These are phyloP conservation scores for Raja brachyura DNA, from an alignment of 2,113 vertebrate species.

Conservation along the genomic window DNA sequence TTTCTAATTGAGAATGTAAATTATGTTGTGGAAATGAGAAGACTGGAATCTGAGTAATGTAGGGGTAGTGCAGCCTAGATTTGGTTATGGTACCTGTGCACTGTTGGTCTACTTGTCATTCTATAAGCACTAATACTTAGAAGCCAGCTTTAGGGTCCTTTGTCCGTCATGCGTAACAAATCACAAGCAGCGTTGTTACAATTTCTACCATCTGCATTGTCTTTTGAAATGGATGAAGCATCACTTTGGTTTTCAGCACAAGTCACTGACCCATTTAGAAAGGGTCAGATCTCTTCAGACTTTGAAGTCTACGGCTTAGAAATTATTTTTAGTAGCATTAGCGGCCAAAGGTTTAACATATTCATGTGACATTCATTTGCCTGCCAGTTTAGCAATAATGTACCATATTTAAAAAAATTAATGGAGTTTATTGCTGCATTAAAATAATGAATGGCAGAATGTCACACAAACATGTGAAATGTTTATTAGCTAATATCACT, in stretches of 20 bases:
- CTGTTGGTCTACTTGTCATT: slow-evolving; percentile 14
- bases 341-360: slow-evolving; percentile 24
- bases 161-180: not conserved
- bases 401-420: not conserved
- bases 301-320: slow-evolving; percentile 24
- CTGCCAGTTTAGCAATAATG: slow-evolving; percentile 10
- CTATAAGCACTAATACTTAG: not conserved
- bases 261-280: slow-evolving; percentile 32
- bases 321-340: slow-evolving; percentile 1
- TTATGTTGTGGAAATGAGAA: slow-evolving; percentile 4
- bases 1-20: slow-evolving; percentile 14
- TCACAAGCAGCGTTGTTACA: not conserved
- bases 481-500: not conserved
- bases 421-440: not conserved
- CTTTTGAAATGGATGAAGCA: slow-evolving; percentile 28
- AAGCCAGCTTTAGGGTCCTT: slow-evolving; percentile 4
- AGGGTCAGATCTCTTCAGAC: slow-evolving; percentile 7
- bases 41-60: not conserved
- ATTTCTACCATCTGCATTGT: not conserved
- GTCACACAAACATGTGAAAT: not conserved
- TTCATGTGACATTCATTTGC: slow-evolving; percentile 18
- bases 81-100: not conserved
- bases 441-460: not conserved
- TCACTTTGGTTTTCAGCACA: slow-evolving; percentile 27
- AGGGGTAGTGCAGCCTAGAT: not conserved